Percentiles rank a stretch among this genome's conserved stretches.
Evolutionary conservation across 2,888 invertebrate species (phyloP).

Genomic region (Pecten maximus): DNA sequence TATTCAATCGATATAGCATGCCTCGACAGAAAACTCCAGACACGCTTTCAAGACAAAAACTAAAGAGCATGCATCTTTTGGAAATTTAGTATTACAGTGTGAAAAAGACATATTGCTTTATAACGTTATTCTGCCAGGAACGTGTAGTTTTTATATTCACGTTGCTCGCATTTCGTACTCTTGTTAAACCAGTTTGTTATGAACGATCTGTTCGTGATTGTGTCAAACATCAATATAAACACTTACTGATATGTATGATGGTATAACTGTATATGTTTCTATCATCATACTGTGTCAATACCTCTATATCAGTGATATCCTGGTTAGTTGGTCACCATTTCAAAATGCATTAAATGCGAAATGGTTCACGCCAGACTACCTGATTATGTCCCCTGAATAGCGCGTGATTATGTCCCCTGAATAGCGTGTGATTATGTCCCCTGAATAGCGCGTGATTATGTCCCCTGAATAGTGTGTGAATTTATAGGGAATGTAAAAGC

Average conservation of each 20-base stretch:
- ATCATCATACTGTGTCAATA: not conserved
- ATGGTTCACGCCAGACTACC: too few relatives aligned
- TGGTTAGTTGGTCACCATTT: not conserved
- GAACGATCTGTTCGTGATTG: not conserved
- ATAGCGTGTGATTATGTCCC: too few relatives aligned
- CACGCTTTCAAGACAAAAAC: conserved; percentile 23
- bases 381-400: too few relatives aligned
- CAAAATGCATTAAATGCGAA: too few relatives aligned
- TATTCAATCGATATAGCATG: conserved; percentile 20
- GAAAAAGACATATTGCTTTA: not conserved
- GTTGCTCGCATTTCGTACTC: not conserved
- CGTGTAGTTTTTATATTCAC: not conserved
- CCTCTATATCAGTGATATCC: not conserved
- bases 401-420: too few relatives aligned
- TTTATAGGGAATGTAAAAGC: too few relatives aligned
- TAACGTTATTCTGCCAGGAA: not conserved
- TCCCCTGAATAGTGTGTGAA: too few relatives aligned
- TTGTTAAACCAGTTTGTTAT: not conserved
- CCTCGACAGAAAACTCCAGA: conserved; percentile 18
- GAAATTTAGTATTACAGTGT: conserved; percentile 8
- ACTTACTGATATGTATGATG: not conserved
- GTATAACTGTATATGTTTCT: not conserved
- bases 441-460: too few relatives aligned
- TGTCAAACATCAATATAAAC: not conserved
- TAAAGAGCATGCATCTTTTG: conserved; percentile 19